A percentile compares a stretch with the other conserved stretches of the same genome.
Conservation (phyloP, 2,797 vertebrate species). For the Halcyon leucocephala region DNA sequence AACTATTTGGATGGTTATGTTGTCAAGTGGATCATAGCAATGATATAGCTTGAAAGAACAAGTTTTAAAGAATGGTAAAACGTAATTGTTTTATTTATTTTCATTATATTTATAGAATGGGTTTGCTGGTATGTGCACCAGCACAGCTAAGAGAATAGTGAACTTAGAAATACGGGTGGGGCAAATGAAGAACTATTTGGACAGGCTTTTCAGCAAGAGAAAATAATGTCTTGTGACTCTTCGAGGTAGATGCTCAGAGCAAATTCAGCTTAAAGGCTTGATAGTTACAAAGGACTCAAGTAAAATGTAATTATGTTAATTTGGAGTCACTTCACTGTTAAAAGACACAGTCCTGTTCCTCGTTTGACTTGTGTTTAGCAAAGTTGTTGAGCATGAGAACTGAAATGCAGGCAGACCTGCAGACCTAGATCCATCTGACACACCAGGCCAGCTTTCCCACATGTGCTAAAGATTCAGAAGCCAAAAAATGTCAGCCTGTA, state of each 20-base stretch:
- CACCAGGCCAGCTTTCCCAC: not conserved
- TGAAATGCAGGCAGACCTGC: not conserved
- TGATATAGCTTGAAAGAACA: not conserved
- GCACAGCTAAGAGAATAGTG: not conserved
- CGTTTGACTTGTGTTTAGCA: not conserved
- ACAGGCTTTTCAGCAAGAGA: not conserved
- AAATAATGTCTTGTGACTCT: not conserved
- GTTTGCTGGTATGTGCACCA: not conserved
- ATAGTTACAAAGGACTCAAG: not conserved
- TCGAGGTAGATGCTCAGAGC: not conserved
- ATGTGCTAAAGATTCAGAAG: not conserved
- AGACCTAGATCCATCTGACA: not conserved
- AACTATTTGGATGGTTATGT: not conserved
- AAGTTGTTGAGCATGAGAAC: not conserved
- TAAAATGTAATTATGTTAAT: not conserved
- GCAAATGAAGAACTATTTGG: not conserved
- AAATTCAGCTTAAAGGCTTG: not conserved
- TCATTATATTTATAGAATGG: not conserved
- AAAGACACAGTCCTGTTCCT: not conserved
- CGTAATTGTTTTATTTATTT: not conserved
- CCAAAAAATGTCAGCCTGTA: not conserved
- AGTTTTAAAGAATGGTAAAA: not conserved
- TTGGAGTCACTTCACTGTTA: not conserved
- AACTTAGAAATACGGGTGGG: not conserved
- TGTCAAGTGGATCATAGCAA: not conserved